Base-by-base conservation (phyloP, 2,113 vertebrate species). In the Myiozetetes cayanensis region DNA sequence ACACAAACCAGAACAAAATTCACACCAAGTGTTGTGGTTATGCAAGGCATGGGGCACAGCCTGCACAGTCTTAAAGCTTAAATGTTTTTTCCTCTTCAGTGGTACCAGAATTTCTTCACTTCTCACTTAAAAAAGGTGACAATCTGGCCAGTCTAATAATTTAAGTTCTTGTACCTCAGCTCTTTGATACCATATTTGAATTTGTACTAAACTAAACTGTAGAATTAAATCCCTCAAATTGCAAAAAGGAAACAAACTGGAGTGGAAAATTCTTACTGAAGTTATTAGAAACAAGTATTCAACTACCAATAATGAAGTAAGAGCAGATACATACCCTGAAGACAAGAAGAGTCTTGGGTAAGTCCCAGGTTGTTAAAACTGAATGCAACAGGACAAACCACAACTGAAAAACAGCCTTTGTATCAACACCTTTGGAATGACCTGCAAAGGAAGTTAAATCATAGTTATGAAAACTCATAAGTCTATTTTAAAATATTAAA, bases 1-100 rank as follows among this genome's bases (percentile, higher is more conserved):
- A 93, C 14, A 78, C n/a, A 93, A 93, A 94, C 72, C 63, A 95
- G 77, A 81, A 49, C 14, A 66, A 56, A 89, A 90, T 77, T 87
- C 82, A 79, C 1, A 2, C 37, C 47, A 46, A 83, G 28, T 52
- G 33, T 47, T 35, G 47, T 20, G 49, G 41, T 55, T 66, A 33
- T 16, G 16, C 37, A 85, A 70, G 78, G 15, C 16, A 37, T 1
- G 35, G 55, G 47, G 39, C 55, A 90, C 39, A 91, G 47, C 30
- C 52, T 63, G 27, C 31, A 83, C 15, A 80, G 27, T 81, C 50
- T 65, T 71, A 31, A 47, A 78, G 35, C 21, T 56, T 14, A 77
- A 89, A 71, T 27, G 5, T 7, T 31, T 31, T 86, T 65, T 49
- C 50, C 66, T 49, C 12, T 53, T 61, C n/a, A 75, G 24, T 27